Percentiles rank a stretch among this genome's conserved stretches.
phyloP scores from a whole-genome alignment of 2,797 vertebrate genomes.

The Salmo trutta region DNA sequence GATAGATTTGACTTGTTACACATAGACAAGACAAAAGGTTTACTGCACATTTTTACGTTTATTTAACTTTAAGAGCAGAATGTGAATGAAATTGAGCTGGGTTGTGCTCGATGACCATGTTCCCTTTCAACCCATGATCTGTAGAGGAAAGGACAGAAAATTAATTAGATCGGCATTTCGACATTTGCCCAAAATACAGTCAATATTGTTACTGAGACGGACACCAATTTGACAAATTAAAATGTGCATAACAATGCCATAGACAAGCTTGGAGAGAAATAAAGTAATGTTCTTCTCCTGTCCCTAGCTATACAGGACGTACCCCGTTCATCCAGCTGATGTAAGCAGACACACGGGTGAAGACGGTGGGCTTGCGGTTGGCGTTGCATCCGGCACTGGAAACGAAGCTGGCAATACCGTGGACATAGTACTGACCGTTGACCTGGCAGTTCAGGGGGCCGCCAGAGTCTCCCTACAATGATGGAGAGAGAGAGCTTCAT shows the following conservation, averaged over 20 bases:
- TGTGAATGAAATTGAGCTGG: background rate
- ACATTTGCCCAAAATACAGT: background rate
- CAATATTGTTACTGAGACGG: no score
- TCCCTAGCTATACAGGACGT: conserved; percentile 56
- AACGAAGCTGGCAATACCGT: conserved; percentile 90
- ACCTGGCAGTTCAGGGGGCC: conserved; percentile 87
- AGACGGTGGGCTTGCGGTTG: conserved; percentile 82
- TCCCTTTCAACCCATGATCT: conserved; percentile 70
- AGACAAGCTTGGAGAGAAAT: no score
- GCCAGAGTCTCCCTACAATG: conserved; percentile 85
- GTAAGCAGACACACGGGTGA: conserved; percentile 86
- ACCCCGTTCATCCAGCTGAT: conserved; percentile 83
- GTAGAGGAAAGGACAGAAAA: conserved; percentile 36
- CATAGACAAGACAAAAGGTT: background rate
- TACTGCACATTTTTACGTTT: background rate
- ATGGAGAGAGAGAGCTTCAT: background rate
- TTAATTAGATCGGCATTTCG: background rate
- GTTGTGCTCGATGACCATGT: conserved; percentile 3
- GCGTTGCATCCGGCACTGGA: conserved; percentile 82
- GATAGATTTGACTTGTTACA: no score
- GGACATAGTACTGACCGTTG: conserved; percentile 77
- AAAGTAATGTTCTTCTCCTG: no score
- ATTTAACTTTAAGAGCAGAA: background rate
- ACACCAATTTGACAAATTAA: background rate
- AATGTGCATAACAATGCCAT: no score